phyloP scores from a whole-genome alignment of 2,888 invertebrate species.

The Trachelus tabidus region DNA sequence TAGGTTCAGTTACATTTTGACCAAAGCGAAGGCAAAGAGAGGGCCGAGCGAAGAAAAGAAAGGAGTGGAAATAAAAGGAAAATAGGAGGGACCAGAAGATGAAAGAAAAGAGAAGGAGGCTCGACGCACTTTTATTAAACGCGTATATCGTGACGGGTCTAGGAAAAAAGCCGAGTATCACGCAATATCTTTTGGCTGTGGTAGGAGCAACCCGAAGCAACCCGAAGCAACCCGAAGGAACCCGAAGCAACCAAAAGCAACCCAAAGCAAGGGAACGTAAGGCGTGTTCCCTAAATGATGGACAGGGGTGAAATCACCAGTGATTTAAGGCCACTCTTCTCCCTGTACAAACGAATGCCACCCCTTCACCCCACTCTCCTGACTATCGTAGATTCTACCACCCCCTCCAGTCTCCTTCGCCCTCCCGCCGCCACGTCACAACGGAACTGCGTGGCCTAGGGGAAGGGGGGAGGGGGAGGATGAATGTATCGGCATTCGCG shows the following conservation, averaged over 20 bases:
- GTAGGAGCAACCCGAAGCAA: neutral
- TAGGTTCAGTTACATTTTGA: neutral
- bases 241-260: too few relatives aligned
- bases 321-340: conserved; percentile 1
- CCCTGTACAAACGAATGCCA: conserved; percentile 1
- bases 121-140: conserved; percentile 6
- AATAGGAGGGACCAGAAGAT: neutral
- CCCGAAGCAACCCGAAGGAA: too few relatives aligned
- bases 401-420: neutral
- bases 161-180: conserved; percentile 1
- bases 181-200: neutral
- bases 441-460: neutral
- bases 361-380: too few relatives aligned
- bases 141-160: conserved; percentile 4
- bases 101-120: neutral
- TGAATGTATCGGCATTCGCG: neutral
- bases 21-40: neutral
- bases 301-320: conserved; percentile 2
- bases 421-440: neutral
- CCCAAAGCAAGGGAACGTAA: too few relatives aligned
- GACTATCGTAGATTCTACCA: too few relatives aligned
- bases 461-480: too few relatives aligned
- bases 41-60: conserved; percentile 1
- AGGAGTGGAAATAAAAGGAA: neutral
- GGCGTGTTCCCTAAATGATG: conserved; percentile 1